Evolutionary conservation across 2,113 vertebrate genomes (phyloP).

Genomic region (Patagioenas fasciata): DNA sequence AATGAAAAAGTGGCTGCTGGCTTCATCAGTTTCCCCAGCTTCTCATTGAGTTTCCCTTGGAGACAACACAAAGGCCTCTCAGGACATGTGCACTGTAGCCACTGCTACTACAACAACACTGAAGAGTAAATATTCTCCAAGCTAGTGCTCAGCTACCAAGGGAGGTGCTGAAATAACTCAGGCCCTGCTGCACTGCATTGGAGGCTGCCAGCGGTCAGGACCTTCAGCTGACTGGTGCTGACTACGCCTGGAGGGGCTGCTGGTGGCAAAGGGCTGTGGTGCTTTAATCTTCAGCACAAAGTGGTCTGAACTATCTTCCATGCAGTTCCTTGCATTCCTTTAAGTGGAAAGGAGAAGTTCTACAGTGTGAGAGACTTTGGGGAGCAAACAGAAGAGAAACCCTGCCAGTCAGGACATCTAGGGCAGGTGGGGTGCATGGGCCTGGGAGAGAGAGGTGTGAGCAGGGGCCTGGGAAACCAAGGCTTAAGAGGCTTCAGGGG

Average conservation of each 20-base stretch:
- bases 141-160: not conserved
- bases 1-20: not conserved
- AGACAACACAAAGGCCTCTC: not conserved
- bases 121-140: not conserved
- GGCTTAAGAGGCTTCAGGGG: not conserved
- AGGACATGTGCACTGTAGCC: fast-evolving
- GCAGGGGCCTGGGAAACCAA: not conserved
- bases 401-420: not conserved
- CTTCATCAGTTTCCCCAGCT: not conserved
- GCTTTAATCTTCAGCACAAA: not conserved
- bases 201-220: not conserved
- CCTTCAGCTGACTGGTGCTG: not conserved
- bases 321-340: not conserved
- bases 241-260: not conserved
- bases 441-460: not conserved
- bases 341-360: not conserved
- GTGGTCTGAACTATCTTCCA: not conserved
- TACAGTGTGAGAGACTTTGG: not conserved
- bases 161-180: not conserved
- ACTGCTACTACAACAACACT: not conserved
- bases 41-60: not conserved
- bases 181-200: not conserved
- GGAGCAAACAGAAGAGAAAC: not conserved
- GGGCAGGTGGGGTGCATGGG: not conserved
- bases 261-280: not conserved